A percentile compares a stretch with the other conserved stretches of the same genome.
Conservation (phyloP, 2,113 vertebrate genomes). For the Cariama cristata region DNA sequence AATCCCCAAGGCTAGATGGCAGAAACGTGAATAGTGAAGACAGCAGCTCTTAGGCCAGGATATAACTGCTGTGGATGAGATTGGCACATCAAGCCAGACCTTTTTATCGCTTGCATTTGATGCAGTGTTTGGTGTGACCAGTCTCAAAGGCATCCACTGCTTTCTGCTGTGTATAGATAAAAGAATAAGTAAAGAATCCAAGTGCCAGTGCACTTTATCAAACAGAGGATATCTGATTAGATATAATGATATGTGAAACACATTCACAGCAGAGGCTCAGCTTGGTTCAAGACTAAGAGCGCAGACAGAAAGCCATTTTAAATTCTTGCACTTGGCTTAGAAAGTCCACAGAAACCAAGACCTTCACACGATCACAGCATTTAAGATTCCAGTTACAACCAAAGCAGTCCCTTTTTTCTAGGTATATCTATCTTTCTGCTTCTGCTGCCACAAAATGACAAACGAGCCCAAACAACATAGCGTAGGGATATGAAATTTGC, state of each 20-base stretch:
- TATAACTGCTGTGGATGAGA: background rate
- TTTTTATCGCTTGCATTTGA: background rate
- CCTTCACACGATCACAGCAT: background rate
- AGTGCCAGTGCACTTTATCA: background rate
- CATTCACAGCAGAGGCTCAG: background rate
- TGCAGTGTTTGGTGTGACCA: background rate
- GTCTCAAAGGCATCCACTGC: background rate
- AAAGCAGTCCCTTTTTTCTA: background rate
- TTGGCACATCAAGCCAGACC: background rate
- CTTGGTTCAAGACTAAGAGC: background rate
- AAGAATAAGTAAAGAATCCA: background rate
- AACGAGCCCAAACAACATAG: background rate
- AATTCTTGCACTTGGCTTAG: background rate
- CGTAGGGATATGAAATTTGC: background rate
- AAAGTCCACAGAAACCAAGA: background rate
- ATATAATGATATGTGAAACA: background rate
- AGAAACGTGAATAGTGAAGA: background rate
- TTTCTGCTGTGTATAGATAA: background rate
- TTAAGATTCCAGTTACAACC: background rate
- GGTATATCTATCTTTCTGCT: background rate
- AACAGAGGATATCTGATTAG: background rate
- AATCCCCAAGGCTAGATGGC: background rate
- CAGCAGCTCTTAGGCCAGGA: background rate
- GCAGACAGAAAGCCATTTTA: background rate
- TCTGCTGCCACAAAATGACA: background rate